These are phyloP conservation scores for Schizotus pectinicornis DNA, from an alignment of 2,888 invertebrate genomes.

Conservation along the genomic window DNA sequence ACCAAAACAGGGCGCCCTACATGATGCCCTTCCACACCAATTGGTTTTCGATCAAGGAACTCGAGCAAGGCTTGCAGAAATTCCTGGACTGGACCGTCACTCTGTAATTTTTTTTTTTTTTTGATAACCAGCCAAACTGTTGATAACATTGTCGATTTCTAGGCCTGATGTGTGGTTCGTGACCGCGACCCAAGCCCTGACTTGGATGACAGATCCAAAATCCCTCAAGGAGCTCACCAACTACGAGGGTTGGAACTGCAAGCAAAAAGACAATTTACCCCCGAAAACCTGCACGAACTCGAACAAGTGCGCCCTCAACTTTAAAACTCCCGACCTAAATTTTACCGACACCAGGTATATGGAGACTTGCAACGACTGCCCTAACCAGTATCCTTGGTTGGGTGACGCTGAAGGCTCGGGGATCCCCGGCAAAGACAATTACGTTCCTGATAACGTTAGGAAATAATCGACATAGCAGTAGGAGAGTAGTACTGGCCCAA, in stretches of 20 bases:
- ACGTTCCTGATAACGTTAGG: slow-evolving; percentile 72
- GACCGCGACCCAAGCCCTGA: slow-evolving; percentile 85
- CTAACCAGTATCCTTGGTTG: slow-evolving; percentile 86
- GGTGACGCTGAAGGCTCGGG: slow-evolving; percentile 87
- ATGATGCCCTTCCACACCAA: slow-evolving; percentile 97
- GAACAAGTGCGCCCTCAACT: slow-evolving; percentile 83
- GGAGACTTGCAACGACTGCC: slow-evolving; percentile 87
- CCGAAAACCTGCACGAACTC: slow-evolving; percentile 78
- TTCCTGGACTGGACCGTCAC: slow-evolving; percentile 82
- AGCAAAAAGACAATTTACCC: slow-evolving; percentile 71
- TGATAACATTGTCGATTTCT: slow-evolving; percentile 43
- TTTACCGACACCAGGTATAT: slow-evolving; percentile 84
- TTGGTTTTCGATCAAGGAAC: slow-evolving; percentile 90
- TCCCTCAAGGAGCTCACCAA: slow-evolving; percentile 69
- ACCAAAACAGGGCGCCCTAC: slow-evolving; percentile 88
- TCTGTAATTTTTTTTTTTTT: slow-evolving; percentile 63
- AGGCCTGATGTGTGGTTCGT: slow-evolving; percentile 89
- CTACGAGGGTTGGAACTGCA: slow-evolving; percentile 85
- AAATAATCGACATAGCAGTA: slow-evolving; percentile 23
- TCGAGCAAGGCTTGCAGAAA: slow-evolving; percentile 82
- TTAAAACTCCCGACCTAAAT: slow-evolving; percentile 78
- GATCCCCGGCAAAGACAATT: slow-evolving; percentile 78
- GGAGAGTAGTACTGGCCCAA: slow-evolving; percentile 8
- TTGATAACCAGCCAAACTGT: slow-evolving; percentile 7
- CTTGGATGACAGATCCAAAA: slow-evolving; percentile 89